Percentiles rank a stretch among this genome's conserved stretches.
These are phyloP conservation scores for Parauchenoglanis ngamensis DNA, from an alignment of 2,797 vertebrate genomes.

Conservation along the genomic window DNA sequence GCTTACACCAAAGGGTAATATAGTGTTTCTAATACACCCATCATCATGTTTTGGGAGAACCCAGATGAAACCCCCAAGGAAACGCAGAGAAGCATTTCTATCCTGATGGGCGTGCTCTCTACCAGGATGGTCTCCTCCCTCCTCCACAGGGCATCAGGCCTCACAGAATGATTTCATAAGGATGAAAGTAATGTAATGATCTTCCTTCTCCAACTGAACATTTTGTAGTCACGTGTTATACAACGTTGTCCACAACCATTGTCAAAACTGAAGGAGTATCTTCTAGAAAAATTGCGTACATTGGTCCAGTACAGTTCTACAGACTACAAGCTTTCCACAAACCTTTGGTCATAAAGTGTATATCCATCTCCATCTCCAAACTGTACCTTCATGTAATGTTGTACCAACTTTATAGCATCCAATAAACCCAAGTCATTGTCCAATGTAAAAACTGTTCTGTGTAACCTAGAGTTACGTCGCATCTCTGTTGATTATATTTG, in stretches of 20 bases:
- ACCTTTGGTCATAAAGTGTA: not conserved
- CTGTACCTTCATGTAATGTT: not conserved
- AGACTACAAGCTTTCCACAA: not conserved
- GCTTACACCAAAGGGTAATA: not conserved
- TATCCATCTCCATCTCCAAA: not conserved
- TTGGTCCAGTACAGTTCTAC: not conserved
- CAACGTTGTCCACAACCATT: not conserved
- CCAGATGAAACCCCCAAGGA: not conserved
- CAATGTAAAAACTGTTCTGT: not conserved
- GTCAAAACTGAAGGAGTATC: not conserved
- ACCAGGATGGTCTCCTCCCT: not conserved
- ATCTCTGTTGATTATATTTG: not conserved
- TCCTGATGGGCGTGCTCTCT: not conserved
- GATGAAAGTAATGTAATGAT: not conserved
- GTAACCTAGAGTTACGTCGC: not conserved
- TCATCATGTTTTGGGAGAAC: not conserved
- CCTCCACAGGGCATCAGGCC: not conserved
- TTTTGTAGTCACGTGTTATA: not conserved
- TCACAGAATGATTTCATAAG: not conserved
- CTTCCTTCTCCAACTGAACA: too few species aligned
- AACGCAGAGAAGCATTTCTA: not conserved
- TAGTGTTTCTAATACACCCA: not conserved
- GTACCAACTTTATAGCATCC: not conserved
- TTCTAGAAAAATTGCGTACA: not conserved
- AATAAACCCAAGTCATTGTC: not conserved